These are phyloP conservation scores for Mesorhabditis sp. DNA, from an alignment of 2,888 invertebrate genomes.

Conservation along the genomic window DNA sequence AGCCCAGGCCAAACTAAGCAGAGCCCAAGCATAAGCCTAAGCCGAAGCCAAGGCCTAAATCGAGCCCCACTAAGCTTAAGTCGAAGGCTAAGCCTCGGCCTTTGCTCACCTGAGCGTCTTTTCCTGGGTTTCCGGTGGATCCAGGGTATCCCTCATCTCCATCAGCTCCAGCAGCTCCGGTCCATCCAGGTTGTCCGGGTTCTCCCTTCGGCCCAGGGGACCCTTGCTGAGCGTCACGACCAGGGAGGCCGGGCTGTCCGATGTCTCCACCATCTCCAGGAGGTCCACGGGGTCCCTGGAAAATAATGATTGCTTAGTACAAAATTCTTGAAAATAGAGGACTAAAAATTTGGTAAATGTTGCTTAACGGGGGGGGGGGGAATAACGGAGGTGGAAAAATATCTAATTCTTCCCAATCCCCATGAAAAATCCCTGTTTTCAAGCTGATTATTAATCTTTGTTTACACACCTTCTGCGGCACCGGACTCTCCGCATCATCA, in stretches of 20 bases:
- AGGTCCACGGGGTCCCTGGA: conserved; percentile 3
- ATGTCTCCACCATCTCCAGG: neutral
- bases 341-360: too few species aligned
- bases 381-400: too few species aligned
- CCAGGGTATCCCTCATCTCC: neutral
- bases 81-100: neutral
- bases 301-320: neutral
- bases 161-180: conserved; percentile 7
- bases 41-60: too few species aligned
- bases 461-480: neutral
- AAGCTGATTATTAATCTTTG: too few species aligned
- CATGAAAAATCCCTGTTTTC: too few species aligned
- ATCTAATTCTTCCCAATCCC: too few species aligned
- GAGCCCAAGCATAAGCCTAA: too few species aligned
- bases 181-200: neutral
- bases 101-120: neutral
- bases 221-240: neutral
- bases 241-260: neutral
- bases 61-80: too few species aligned
- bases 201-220: neutral
- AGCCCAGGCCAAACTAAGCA: too few species aligned
- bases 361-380: too few species aligned
- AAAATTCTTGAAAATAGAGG: too few species aligned
- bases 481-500: neutral
- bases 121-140: neutral